phyloP scores from a whole-genome alignment of 2,888 invertebrate genomes.

The Miltochrista miniata region DNA sequence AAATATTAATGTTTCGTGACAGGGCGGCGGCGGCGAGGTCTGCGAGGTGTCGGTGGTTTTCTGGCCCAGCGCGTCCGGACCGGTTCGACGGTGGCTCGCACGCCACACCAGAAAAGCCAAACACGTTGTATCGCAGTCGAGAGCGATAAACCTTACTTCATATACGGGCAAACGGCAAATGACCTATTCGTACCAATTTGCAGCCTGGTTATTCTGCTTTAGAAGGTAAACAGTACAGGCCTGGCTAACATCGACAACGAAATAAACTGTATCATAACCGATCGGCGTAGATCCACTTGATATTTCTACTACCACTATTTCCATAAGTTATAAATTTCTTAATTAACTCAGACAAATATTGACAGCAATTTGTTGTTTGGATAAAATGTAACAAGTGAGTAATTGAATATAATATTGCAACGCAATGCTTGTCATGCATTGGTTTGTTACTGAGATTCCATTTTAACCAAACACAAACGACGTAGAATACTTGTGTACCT shows the following conservation, averaged over 20 bases:
- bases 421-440: slow-evolving; percentile 7
- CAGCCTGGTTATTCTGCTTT: slow-evolving; percentile 50
- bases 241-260: slow-evolving; percentile 28
- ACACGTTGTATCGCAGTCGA: slow-evolving; percentile 66
- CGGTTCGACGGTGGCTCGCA: slow-evolving; percentile 71
- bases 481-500: neutral
- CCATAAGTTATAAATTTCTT: slow-evolving; percentile 15
- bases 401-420: slow-evolving; percentile 5
- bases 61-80: slow-evolving; percentile 78
- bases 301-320: slow-evolving; percentile 11
- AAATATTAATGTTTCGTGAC: slow-evolving; percentile 82
- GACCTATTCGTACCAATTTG: slow-evolving; percentile 76
- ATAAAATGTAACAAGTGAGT: slow-evolving; percentile 26
- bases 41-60: slow-evolving; percentile 80
- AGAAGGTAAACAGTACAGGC: slow-evolving; percentile 35
- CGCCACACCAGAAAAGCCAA: slow-evolving; percentile 70
- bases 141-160: slow-evolving; percentile 75
- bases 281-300: slow-evolving; percentile 8
- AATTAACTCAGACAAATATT: slow-evolving; percentile 33
- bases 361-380: slow-evolving; percentile 24
- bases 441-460: slow-evolving; percentile 12
- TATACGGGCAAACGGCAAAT: slow-evolving; percentile 69
- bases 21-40: slow-evolving; percentile 61
- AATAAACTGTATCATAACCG: slow-evolving; percentile 35
- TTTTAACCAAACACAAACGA: slow-evolving; percentile 5